Evolutionary conservation across 1,140 invertebrate species (phyloP), one percentile per base, ranked within the genome.

Genomic region (Aphidius gifuensis): DNA sequence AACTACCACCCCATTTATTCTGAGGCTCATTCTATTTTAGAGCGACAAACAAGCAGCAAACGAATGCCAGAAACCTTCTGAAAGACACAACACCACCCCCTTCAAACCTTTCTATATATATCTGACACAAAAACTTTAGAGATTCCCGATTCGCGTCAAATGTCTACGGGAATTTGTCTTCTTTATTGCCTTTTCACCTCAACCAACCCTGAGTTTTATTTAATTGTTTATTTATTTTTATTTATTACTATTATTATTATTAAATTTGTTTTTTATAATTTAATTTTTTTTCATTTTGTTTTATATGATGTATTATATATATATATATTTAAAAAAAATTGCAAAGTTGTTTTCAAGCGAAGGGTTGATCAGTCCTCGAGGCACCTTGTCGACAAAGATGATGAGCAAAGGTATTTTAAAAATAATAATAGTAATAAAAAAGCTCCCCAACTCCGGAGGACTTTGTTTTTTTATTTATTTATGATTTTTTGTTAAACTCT

Each of bases 41-140:
- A 50, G 56, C 56, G 61, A 63, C 55, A 63, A 58, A 58, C 48
- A 63, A 57, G 54, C 54, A 57, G 55, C 61, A 56, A 58, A 58
- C 47, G 55, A 53, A 63, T 63, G 50, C 55, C 39, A 63, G 43
- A 38, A 38, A 9, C 16, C 40, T 58, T 47, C 16, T 9, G 23
- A 58, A 46, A n/a, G n/a, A 7, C 6, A 21, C 11, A 5, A 6
- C 40, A 9, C 9, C 7, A 8, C 38, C 8, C 3, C 6, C 32
- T 9, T 39, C 40, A 23, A 53, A 53, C 32, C 40, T 23, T 53
- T 6, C 32, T 32, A 32, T 32, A 32, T 32, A 32, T 32, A 32
- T 32, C 4, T 32, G n/a, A 39, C 50, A 23, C 32, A 53, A 23
- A 9, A 32, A 4, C 50, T 53, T 40, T 53, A 39, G n/a, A 53